A percentile compares a stretch with the other conserved stretches of the same genome.
Evolutionary conservation across 1,140 invertebrate genomes (phyloP).

Genomic region (Bombus impatiens): DNA sequence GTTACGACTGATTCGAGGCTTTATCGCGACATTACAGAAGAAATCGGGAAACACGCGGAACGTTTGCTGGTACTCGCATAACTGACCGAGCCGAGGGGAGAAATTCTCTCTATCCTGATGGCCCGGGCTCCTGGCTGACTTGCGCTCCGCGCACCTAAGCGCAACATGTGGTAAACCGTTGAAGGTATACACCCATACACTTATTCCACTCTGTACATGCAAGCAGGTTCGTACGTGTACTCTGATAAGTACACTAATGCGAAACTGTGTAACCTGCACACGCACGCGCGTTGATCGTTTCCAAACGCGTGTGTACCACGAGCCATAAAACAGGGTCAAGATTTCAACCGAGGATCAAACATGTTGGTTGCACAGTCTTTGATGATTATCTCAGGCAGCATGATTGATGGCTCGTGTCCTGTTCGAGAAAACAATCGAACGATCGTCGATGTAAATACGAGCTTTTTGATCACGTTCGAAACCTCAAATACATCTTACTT

Average conservation of each 20-base stretch:
- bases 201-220: not conserved
- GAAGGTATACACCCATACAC: constrained; percentile 51
- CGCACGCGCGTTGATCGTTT: constrained; percentile 39
- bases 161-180: constrained; percentile 81
- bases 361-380: not conserved
- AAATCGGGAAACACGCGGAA: constrained; percentile 62
- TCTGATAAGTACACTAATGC: constrained; percentile 34
- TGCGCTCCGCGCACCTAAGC: constrained; percentile 79
- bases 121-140: constrained; percentile 81
- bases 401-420: not conserved
- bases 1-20: constrained; percentile 15
- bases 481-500: not conserved
- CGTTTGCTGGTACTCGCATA: constrained; percentile 78
- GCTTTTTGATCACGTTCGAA: too few species aligned
- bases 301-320: constrained; percentile 41
- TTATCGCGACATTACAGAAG: constrained; percentile 19
- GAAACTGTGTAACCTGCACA: constrained; percentile 36
- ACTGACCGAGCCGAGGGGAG: constrained; percentile 76
- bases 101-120: constrained; percentile 76
- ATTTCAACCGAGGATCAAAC: constrained; percentile 39
- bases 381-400: not conserved
- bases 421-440: not conserved
- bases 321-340: constrained; percentile 45
- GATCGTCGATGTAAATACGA: too few species aligned
- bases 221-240: constrained; percentile 7